A percentile compares a stretch with the other conserved stretches of the same genome.
These are phyloP conservation scores for Neomicropteryx cornuta DNA, from an alignment of 1,140 invertebrate species.

Conservation along the genomic window DNA sequence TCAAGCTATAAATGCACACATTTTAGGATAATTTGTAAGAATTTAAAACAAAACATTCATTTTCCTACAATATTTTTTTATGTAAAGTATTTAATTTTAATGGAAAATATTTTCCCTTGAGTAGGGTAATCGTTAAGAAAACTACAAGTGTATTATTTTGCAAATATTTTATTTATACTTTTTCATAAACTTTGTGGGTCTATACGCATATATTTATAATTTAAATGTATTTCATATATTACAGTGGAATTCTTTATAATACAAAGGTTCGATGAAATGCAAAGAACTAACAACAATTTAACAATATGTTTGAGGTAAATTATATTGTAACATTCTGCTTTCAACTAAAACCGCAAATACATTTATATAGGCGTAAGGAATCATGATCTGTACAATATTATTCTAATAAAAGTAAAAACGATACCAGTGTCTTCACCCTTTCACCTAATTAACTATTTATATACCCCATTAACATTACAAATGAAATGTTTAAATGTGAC, in stretches of 20 bases:
- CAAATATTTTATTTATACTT: constrained; percentile 41
- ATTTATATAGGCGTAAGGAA: constrained; percentile 11
- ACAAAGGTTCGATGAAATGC: too few relatives aligned
- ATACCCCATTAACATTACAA: constrained; percentile 7
- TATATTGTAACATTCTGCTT: constrained; percentile 4
- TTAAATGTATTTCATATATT: constrained; percentile 40
- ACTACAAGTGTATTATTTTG: too few relatives aligned
- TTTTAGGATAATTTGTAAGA: too few relatives aligned
- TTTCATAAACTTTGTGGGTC: constrained; percentile 45
- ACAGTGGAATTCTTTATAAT: constrained; percentile 35
- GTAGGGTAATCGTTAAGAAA: too few relatives aligned
- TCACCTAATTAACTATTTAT: constrained; percentile 2
- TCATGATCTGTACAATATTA: constrained; percentile 13
- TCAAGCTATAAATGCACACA: too few relatives aligned
- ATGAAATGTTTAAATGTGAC: constrained; percentile 7
- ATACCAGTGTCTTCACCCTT: constrained; percentile 9
- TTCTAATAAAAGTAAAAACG: constrained; percentile 12
- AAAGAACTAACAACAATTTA: background rate
- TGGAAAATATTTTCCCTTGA: too few relatives aligned
- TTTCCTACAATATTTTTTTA: too few relatives aligned
- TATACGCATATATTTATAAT: constrained; percentile 41
- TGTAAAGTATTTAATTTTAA: too few relatives aligned
- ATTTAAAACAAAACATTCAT: too few relatives aligned
- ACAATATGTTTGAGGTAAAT: constrained; percentile 2
- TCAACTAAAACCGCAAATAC: constrained; percentile 9